Evolutionary conservation across 64 coral and sea anemone species (phyloP), one percentile per base, ranked within the genome.

Genomic region (Exaiptasia diaphana): DNA sequence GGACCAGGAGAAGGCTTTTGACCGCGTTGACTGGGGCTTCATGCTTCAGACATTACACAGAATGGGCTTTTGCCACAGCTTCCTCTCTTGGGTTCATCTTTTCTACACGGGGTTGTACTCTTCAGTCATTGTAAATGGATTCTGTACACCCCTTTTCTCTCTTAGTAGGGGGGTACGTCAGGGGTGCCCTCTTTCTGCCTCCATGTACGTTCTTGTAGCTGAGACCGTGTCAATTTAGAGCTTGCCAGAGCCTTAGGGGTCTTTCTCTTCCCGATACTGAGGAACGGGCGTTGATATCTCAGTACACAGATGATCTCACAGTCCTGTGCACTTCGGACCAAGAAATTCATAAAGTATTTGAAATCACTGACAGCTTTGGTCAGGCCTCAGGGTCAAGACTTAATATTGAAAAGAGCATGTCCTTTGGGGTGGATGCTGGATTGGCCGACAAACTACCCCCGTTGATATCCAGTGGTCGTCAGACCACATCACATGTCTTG

Each of bases 251-350:
- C n/a, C 50, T 54, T 54, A 54, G 24, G 24, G 82, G 82, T 17
- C 15, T 52, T 0, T 17, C 4, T 4, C 26, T 62, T 1, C 69
- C 68, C 0, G 2, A 34, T 0, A 62, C 23, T 0, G 0, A 3
- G 3, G 0, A 3, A 20, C 9, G 12, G 0, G 68, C 82, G 0
- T 11, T 48, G 0, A 20, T 35, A 8, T 87, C 73, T 0, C 60
- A 77, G n/a, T 87, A 68, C 10, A 35, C 84, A 3, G 84, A 87
- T 38, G 84, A 87, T 21, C 77, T 74, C 0, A 52, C 56, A 6
- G 4, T 70, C 0, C 20, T 87, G 1, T 23, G 32, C 1, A 17
- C 30, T 3, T 87, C 84, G 0, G 56, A 78, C 12, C 11, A 23
- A 1, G 25, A 43, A 0, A 87, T 67, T 2, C 9, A 4, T 0